Conservation (phyloP, 2,888 invertebrate genomes). For the Slavum lentiscoides region DNA sequence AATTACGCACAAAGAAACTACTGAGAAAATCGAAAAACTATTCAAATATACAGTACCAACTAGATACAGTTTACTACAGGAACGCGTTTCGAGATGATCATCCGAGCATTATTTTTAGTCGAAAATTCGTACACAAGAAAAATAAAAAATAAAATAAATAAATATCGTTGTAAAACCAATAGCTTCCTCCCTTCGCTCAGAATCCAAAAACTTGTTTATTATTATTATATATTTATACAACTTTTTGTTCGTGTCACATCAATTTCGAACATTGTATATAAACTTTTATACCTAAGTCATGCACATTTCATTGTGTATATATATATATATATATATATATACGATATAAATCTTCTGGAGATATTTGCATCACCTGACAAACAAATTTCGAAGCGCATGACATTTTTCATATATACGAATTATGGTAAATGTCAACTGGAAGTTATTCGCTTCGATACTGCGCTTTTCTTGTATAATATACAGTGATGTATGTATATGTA, state of each 20-base stretch:
- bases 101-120: no score
- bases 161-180: no score
- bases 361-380: constrained; percentile 38
- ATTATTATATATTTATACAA: not conserved
- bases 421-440: constrained; percentile 19
- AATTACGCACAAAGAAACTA: no score
- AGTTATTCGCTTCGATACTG: constrained; percentile 32
- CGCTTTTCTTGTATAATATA: not conserved
- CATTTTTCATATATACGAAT: constrained; percentile 37
- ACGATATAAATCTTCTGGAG: constrained; percentile 25
- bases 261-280: constrained; percentile 5
- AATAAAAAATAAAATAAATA: no score
- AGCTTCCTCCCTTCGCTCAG: no score
- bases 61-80: no score
- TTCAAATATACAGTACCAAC: no score
- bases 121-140: no score
- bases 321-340: not conserved
- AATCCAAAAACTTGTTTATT: not conserved
- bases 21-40: no score
- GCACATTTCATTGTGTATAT: constrained; percentile 9
- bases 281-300: not conserved
- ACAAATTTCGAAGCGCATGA: constrained; percentile 23
- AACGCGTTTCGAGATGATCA: no score
- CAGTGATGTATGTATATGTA: not conserved
- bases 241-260: not conserved